Evolutionary conservation across 1,140 invertebrate genomes (phyloP), one percentile per base, ranked within the genome.

Genomic region (Limonius californicus): DNA sequence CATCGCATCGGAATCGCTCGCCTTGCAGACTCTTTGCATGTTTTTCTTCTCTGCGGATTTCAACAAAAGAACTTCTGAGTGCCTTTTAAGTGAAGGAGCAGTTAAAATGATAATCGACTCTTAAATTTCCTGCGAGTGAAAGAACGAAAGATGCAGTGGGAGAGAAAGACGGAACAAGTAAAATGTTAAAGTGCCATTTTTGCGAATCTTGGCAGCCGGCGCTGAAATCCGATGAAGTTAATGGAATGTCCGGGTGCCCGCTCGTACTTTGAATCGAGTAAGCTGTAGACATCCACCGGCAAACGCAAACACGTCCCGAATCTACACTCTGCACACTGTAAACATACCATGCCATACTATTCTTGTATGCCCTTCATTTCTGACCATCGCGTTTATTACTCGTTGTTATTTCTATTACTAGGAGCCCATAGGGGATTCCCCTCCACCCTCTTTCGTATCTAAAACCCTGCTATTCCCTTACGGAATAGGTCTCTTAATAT

Each of bases 21-120:
- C 19, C 21, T 6, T 30, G 55, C 39, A 39, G 27, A 43, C 45
- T 47, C 56, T 60, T 59, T 60, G 57, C 57, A 66, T 66, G 65
- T 66, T 66, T 66, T 66, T 66, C 61, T 63, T 66, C 59, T 57
- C 61, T 43, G 47, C 59, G 65, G 61, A 66, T 60, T 66, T 54
- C 58, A 57, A 66, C 65, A 66, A 66, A 66, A 66, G 65, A 63
- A 63, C 63, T 66, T 60, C 61, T 63, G 65, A 67, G 65, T 67
- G 62, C 65, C 65, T 67, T 67, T 67, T 66, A 66, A 66, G 65
- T 63, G 65, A 63, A 64, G 60, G 65, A 63, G 61, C 65, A 67
- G 65, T 67, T 60, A 67, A 67, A 67, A 64, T 67, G 65, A 67
- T 67, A 67, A 67, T 67, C 61, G 62, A 59, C 65, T 66, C 65